Conservation (phyloP, 2,113 vertebrate genomes). For the Plecturocebus donacophilus region DNA sequence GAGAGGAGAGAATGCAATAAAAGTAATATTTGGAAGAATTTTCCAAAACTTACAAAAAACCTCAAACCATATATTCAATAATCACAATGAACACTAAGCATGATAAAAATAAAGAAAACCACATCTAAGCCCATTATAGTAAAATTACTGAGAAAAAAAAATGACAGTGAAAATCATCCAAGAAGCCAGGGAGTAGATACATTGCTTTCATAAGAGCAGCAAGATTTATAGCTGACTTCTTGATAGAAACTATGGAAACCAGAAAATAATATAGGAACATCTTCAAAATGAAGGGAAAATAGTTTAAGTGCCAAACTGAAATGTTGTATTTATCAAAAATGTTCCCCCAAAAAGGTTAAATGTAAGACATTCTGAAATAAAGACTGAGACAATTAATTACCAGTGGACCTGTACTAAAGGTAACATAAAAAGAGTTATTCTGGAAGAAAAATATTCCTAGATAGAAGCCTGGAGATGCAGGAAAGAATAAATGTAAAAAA, state of each 20-base stretch:
- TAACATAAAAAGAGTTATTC: neutral
- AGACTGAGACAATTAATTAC: neutral
- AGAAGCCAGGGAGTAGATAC: neutral
- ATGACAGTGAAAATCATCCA: neutral
- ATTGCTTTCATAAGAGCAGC: neutral
- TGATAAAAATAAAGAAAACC: neutral
- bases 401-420: neutral
- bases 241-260: neutral
- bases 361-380: neutral
- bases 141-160: neutral
- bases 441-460: neutral
- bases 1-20: neutral
- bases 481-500: neutral
- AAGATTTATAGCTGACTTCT: neutral
- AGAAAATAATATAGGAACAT: neutral
- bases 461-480: neutral
- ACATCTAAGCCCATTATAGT: neutral
- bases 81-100: neutral
- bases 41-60: neutral
- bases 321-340: neutral
- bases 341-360: neutral
- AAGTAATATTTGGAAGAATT: neutral
- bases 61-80: neutral
- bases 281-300: neutral
- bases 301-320: neutral